phyloP scores from a whole-genome alignment of 2,797 vertebrate genomes.

The Mallotus villosus region DNA sequence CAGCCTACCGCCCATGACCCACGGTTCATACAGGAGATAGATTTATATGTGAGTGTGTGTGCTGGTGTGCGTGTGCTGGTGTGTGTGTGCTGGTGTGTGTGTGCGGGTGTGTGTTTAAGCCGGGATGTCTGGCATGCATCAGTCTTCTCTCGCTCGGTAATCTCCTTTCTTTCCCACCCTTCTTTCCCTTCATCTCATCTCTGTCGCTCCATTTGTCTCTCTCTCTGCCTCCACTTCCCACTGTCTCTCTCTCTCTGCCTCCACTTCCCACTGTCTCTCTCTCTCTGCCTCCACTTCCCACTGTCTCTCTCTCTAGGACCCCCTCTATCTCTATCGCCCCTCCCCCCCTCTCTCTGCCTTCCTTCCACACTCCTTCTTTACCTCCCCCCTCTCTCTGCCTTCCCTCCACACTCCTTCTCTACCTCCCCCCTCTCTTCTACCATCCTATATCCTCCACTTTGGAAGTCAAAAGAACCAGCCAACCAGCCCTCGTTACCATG shows the following conservation, averaged over 20 bases:
- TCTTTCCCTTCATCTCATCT: background rate
- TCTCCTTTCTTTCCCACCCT: conserved; percentile 4
- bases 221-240: no score
- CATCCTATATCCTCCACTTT: background rate
- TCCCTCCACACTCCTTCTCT: conserved; percentile 12
- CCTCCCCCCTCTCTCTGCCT: background rate
- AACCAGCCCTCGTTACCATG: conserved; percentile 74
- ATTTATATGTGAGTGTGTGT: background rate
- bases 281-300: background rate
- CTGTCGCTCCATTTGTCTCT: background rate
- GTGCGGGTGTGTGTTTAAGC: no score
- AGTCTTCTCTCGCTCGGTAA: background rate
- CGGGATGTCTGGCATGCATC: background rate
- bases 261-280: no score
- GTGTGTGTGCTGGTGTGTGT: no score
- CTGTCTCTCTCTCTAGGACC: conserved; percentile 8
- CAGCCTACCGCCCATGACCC: background rate
- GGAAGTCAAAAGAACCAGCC: background rate
- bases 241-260: no score
- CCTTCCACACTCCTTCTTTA: background rate
- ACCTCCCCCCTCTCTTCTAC: conserved; percentile 1
- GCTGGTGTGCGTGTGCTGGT: no score
- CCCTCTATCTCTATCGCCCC: background rate
- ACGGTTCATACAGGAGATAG: background rate
- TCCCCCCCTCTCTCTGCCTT: conserved; percentile 1